Conservation (phyloP, 2,888 invertebrate genomes). For the Aelia acuminata region DNA sequence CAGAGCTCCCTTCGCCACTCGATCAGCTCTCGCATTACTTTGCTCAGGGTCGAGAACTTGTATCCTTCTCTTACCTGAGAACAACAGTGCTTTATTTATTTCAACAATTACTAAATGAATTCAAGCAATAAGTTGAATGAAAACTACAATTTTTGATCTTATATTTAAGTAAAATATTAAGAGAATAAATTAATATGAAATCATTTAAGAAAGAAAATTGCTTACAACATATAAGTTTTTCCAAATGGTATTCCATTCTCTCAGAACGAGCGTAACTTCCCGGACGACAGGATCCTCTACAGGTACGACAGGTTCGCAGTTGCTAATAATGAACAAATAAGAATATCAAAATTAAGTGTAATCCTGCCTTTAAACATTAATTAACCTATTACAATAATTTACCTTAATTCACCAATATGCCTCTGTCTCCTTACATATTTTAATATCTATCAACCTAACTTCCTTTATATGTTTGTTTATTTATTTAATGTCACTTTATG, state of each 20-base stretch:
- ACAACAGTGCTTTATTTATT: no score
- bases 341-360: not conserved
- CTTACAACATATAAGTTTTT: conserved; percentile 91
- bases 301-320: conserved; percentile 79
- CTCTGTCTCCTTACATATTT: no score
- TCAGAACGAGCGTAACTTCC: conserved; percentile 90
- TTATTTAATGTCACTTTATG: no score
- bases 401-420: no score
- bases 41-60: conserved; percentile 87
- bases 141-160: not conserved
- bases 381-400: no score
- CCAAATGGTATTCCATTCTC: conserved; percentile 96
- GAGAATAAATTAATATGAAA: no score
- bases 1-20: conserved; percentile 88
- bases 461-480: no score
- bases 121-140: not conserved
- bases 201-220: conserved; percentile 64
- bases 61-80: conserved; percentile 84
- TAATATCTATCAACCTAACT: no score
- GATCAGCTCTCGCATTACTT: conserved; percentile 91
- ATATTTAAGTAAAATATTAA: not conserved
- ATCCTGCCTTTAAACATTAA: no score
- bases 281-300: conserved; percentile 91
- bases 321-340: conserved; percentile 68
- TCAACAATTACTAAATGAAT: no score